Evolutionary conservation across 2,113 vertebrate genomes (phyloP), one percentile per base, ranked within the genome.

Genomic region (Nestor notabilis): DNA sequence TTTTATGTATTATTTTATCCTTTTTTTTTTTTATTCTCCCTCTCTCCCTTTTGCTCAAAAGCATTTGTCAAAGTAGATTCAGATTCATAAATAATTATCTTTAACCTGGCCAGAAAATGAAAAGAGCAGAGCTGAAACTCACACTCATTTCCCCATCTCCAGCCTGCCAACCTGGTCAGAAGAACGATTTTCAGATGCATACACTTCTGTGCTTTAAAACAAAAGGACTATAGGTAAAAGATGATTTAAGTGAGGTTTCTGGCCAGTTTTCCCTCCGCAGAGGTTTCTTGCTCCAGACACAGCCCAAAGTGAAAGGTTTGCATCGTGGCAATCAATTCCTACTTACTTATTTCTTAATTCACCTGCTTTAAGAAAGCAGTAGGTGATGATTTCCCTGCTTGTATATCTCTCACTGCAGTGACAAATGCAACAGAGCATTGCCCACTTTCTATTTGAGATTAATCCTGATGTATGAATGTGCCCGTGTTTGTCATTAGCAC

Each of bases 401-500:
- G 58, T 35, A 53, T n/a, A 41, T 46, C 52, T 55, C 75, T 76
- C 66, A 33, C 66, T 0, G 1, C 83, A 46, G 60, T 11, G 55
- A 63, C 50, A 75, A 90, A 70, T 35, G 44, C 77, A 70, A 33
- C 49, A 15, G 66, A 95, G 55, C 86, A 74, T 74, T 10, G 7
- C 65, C 64, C 49, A 50, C 72, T 80, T 77, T 91, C 89, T 33
- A 37, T 72, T 84, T 86, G 89, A 47, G 95, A 87, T 90, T 81
- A 93, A 83, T 78, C 76, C 70, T 79, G 27, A 66, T 87, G 72
- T 63, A 83, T 95, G 91, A 37, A 89, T 13, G 64, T 83, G 93
- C 65, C 86, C 70, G 10, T 69, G 79, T 64, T 87, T 95, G 58
- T 88, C 85, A 90, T 95, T 96, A 97, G 92, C 88, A 37, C 56